Percentiles rank a stretch among this genome's conserved stretches.
Conservation (phyloP, 1,140 invertebrate species). For the Brachionus plicatilis region DNA sequence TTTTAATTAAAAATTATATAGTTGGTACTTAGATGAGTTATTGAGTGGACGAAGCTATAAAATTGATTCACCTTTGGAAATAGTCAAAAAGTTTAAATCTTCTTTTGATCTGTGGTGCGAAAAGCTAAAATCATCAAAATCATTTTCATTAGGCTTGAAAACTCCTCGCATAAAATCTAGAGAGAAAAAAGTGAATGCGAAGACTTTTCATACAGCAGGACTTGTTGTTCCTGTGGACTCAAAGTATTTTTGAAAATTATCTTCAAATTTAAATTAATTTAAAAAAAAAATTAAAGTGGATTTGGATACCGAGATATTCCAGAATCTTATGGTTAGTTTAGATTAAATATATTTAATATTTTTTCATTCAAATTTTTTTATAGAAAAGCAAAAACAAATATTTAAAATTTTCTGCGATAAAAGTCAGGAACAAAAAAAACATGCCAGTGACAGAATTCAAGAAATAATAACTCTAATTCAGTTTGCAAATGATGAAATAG, state of each 20-base stretch:
- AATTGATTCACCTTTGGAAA: conserved; percentile 60
- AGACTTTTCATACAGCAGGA: conserved; percentile 75
- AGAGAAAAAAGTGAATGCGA: conserved; percentile 63
- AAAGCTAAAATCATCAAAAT: conserved; percentile 63
- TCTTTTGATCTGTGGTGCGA: conserved; percentile 56
- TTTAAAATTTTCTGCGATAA: conserved; percentile 8
- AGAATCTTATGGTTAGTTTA: conserved; percentile 65
- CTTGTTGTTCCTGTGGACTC: conserved; percentile 78
- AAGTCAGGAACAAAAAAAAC: neutral
- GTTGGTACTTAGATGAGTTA: conserved; percentile 54
- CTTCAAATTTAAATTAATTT: neutral
- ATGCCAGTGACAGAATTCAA: conserved; percentile 5
- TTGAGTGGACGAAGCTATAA: conserved; percentile 43
- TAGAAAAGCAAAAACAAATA: conserved; percentile 22
- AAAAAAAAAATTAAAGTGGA: conserved; percentile 44
- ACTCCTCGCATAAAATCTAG: conserved; percentile 63
- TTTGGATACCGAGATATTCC: conserved; percentile 72
- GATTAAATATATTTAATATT: neutral
- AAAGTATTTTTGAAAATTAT: conserved; percentile 62
- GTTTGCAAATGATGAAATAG: conserved; percentile 86
- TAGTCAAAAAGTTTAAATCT: conserved; percentile 43
- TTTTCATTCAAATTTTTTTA: neutral
- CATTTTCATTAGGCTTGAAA: conserved; percentile 61
- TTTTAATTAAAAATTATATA: neutral
- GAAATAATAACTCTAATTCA: conserved; percentile 71